Evolutionary conservation across 2,888 invertebrate species (phyloP).

Genomic region (Linyphia triangularis): DNA sequence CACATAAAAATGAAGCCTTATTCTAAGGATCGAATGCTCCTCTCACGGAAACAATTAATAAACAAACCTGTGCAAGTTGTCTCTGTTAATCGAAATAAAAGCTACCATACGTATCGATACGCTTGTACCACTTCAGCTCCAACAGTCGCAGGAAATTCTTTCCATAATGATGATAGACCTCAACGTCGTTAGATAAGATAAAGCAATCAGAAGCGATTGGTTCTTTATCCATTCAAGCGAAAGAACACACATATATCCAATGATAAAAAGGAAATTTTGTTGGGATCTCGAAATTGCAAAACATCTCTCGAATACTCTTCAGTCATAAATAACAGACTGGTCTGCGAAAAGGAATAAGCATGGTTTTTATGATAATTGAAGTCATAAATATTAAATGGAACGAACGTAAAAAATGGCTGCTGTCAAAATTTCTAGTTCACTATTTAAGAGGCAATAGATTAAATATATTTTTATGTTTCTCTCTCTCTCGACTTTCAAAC

Average conservation of each 20-base stretch:
- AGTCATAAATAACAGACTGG: constrained; percentile 13
- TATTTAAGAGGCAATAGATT: constrained; percentile 1
- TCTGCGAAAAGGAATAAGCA: background rate
- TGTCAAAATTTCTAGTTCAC: background rate
- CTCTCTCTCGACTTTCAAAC: background rate
- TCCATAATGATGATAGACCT: constrained; percentile 1
- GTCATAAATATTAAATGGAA: constrained; percentile 22
- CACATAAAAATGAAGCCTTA: too few species aligned
- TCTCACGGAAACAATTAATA: too few species aligned
- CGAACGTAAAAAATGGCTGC: background rate
- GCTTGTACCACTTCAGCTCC: too few species aligned
- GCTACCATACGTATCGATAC: too few species aligned
- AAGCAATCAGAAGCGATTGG: background rate
- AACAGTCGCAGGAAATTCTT: too few species aligned
- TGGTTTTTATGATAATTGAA: constrained; percentile 22
- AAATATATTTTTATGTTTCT: background rate
- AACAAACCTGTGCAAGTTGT: too few species aligned
- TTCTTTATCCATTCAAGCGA: constrained; percentile 2
- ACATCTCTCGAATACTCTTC: background rate
- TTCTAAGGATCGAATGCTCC: too few species aligned
- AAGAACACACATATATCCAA: background rate
- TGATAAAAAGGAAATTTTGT: background rate
- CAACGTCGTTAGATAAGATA: background rate
- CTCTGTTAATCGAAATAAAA: too few species aligned
- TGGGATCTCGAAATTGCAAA: background rate